These are phyloP conservation scores for Ichneumoninae sp. DNA, from an alignment of 2,888 invertebrate species.

Conservation along the genomic window DNA sequence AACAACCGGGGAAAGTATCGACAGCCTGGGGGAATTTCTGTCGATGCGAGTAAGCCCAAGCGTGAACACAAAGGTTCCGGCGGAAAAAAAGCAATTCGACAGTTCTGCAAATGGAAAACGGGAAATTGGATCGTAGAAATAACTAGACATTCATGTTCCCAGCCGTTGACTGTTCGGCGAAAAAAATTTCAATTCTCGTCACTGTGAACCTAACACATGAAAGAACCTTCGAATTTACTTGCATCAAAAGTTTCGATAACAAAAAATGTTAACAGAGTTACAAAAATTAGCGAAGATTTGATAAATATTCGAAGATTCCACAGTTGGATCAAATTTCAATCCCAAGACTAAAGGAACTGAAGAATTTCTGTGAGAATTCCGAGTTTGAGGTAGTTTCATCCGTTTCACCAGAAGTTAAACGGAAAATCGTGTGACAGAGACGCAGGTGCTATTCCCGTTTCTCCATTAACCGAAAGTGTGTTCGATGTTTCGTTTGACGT, in stretches of 20 bases:
- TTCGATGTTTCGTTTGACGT: slow-evolving; percentile 44
- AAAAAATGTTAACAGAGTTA: not conserved
- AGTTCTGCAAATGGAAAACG: not conserved
- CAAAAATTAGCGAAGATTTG: no score
- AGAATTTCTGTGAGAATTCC: slow-evolving; percentile 7
- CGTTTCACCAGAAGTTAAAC: slow-evolving; percentile 17
- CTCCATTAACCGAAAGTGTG: slow-evolving; percentile 6
- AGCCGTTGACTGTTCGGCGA: not conserved
- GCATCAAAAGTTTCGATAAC: not conserved
- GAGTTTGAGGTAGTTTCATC: slow-evolving; percentile 28
- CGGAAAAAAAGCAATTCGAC: not conserved
- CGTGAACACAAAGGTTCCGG: not conserved
- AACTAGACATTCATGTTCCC: not conserved
- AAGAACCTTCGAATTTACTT: not conserved
- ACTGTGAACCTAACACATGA: not conserved
- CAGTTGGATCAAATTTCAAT: not conserved
- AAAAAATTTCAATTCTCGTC: not conserved
- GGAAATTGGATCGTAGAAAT: not conserved
- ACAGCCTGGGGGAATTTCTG: not conserved
- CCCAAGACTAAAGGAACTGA: not conserved
- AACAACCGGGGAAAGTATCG: slow-evolving; percentile 22
- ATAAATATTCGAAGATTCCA: no score
- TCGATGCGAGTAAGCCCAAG: not conserved
- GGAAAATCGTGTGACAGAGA: slow-evolving; percentile 14
- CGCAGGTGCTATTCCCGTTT: slow-evolving; percentile 12